Conservation (phyloP, 2,888 invertebrate species). For the Nemotelus pantherinus region DNA sequence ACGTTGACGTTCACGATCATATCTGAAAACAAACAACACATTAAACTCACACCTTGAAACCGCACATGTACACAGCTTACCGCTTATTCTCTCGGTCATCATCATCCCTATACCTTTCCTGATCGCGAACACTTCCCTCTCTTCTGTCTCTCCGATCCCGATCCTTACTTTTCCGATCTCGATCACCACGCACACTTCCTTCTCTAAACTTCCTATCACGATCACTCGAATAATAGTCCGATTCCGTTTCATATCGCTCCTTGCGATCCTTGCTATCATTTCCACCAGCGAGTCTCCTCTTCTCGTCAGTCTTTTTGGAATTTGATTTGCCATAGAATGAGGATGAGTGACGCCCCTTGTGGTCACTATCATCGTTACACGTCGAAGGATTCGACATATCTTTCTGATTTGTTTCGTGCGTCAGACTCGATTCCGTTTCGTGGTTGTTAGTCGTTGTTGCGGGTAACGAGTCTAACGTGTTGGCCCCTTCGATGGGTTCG, state of each 20-base stretch:
- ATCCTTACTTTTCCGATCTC: conserved; percentile 57
- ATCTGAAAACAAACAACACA: conserved; percentile 48
- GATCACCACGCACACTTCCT: conserved; percentile 61
- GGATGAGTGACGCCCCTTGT: conserved; percentile 52
- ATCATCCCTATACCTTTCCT: conserved; percentile 63
- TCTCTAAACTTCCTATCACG: conserved; percentile 69
- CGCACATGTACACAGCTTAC: conserved; percentile 12
- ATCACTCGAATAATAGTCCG: conserved; percentile 74
- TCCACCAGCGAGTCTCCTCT: conserved; percentile 59
- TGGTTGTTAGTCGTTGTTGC: conserved; percentile 39
- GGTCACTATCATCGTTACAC: conserved; percentile 62
- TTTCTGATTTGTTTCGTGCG: conserved; percentile 54
- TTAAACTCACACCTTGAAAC: background rate
- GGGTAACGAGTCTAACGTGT: conserved; percentile 59
- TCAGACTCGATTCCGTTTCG: conserved; percentile 53
- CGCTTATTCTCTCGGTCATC: conserved; percentile 55
- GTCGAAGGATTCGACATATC: conserved; percentile 58
- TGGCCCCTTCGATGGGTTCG: conserved; percentile 67
- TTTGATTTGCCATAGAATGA: conserved; percentile 32
- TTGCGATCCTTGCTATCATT: conserved; percentile 64
- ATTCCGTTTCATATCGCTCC: conserved; percentile 71
- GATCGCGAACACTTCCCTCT: conserved; percentile 52
- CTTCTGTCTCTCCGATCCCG: conserved; percentile 59
- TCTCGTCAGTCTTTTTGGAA: conserved; percentile 20
- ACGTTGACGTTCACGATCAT: conserved; percentile 63